These are phyloP conservation scores for Punctoribates punctum DNA, from an alignment of 2,888 invertebrate species.

Conservation along the genomic window DNA sequence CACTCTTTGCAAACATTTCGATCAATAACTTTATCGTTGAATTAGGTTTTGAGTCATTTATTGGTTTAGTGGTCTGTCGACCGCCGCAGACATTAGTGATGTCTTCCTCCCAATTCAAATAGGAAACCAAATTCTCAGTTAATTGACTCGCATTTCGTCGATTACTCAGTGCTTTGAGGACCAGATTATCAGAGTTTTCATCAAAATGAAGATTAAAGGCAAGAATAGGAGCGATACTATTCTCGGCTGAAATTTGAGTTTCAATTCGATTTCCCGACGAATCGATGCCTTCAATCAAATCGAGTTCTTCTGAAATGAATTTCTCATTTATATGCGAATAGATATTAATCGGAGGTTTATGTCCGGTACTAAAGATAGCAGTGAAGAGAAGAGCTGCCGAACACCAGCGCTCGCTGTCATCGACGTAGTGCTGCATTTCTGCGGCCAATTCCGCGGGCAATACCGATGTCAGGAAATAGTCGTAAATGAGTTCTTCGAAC, in stretches of 20 bases:
- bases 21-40: conserved; percentile 82
- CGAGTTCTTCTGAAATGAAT: conserved; percentile 74
- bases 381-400: conserved; percentile 78
- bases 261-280: conserved; percentile 76
- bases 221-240: conserved; percentile 75
- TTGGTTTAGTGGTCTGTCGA: neutral
- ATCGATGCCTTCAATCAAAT: conserved; percentile 74
- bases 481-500: conserved; percentile 43
- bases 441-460: conserved; percentile 85
- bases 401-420: conserved; percentile 65
- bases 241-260: conserved; percentile 59
- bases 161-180: conserved; percentile 52
- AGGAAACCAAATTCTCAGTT: conserved; percentile 79
- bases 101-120: conserved; percentile 78
- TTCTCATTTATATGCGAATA: conserved; percentile 78
- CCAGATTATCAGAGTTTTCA: conserved; percentile 52
- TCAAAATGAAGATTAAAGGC: conserved; percentile 84
- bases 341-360: conserved; percentile 80
- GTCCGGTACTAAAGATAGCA: conserved; percentile 85
- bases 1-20: conserved; percentile 74
- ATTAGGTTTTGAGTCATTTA: conserved; percentile 62
- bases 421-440: conserved; percentile 56
- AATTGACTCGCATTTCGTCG: conserved; percentile 72
- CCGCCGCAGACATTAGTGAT: conserved; percentile 32
- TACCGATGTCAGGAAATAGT: conserved; percentile 71